Conservation (phyloP, 2,888 invertebrate genomes). For the Acanthacorydalis orientalis region DNA sequence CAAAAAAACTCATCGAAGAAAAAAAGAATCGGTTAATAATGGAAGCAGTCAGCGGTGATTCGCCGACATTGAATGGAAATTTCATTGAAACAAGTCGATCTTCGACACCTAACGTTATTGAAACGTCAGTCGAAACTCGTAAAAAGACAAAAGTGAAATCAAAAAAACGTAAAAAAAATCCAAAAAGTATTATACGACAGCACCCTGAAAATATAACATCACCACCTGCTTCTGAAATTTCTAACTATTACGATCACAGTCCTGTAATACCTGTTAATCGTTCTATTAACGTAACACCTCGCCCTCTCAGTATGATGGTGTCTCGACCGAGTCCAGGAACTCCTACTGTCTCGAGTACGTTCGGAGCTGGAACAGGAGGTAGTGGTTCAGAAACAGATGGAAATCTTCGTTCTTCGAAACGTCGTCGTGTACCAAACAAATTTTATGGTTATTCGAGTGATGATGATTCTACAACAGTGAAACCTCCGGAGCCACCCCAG, state of each 20-base stretch:
- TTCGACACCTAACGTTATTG: conserved; percentile 38
- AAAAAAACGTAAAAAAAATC: conserved; percentile 51
- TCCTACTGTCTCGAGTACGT: conserved; percentile 18
- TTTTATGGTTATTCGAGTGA: conserved; percentile 82
- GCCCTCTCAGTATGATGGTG: conserved; percentile 8
- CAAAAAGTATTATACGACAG: conserved; percentile 21
- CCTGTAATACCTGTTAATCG: conserved; percentile 6
- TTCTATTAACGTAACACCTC: conserved; percentile 7
- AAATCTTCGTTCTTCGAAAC: conserved; percentile 55
- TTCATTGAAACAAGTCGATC: conserved; percentile 47
- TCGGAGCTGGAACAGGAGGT: conserved; percentile 13
- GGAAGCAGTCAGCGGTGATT: conserved; percentile 34
- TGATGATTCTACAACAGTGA: conserved; percentile 39
- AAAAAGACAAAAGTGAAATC: conserved; percentile 33
- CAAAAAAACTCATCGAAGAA: conserved; percentile 54
- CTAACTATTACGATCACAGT: conserved; percentile 7
- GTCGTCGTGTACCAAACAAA: conserved; percentile 65
- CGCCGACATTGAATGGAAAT: conserved; percentile 40
- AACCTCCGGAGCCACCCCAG: conserved; percentile 42
- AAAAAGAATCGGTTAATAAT: conserved; percentile 53
- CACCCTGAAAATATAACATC: not conserved
- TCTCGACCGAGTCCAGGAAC: conserved; percentile 7
- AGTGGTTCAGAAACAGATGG: conserved; percentile 38
- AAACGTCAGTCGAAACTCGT: conserved; percentile 17
- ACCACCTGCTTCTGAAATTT: conserved; percentile 11